Evolutionary conservation across 2,797 vertebrate genomes (phyloP).

Genomic region (Chanos chanos): DNA sequence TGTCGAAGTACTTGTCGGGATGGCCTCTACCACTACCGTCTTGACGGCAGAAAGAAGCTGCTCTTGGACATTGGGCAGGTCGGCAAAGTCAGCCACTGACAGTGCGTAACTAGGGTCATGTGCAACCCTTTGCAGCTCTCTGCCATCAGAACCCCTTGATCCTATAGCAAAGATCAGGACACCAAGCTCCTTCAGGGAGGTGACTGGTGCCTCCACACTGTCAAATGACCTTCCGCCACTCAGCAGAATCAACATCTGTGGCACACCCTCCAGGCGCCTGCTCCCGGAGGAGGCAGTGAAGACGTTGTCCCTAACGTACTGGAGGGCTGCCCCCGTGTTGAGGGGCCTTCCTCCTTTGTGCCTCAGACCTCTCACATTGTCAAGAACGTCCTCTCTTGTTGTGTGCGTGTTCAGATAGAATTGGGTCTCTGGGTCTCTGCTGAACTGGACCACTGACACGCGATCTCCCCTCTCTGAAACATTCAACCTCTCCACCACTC

Average conservation of each 20-base stretch:
- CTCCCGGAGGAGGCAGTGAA: conserved; percentile 45
- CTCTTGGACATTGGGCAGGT: conserved; percentile 43
- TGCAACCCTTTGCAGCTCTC: conserved; percentile 49
- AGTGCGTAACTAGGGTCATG: conserved; percentile 28
- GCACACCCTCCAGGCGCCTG: conserved; percentile 39
- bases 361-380: conserved; percentile 55
- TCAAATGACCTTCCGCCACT: conserved; percentile 54
- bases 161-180: conserved; percentile 50
- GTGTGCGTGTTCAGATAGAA: conserved; percentile 75
- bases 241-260: conserved; percentile 49
- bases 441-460: conserved; percentile 78
- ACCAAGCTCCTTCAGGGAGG: conserved; percentile 44
- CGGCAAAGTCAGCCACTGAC: conserved; percentile 40
- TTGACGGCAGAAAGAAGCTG: conserved; percentile 34
- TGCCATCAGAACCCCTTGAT: conserved; percentile 43
- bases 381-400: conserved; percentile 70
- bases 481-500: conserved; percentile 64
- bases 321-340: conserved; percentile 71
- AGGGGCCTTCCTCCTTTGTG: conserved; percentile 68
- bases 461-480: conserved; percentile 71
- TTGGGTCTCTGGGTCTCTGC: conserved; percentile 65
- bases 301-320: conserved; percentile 60
- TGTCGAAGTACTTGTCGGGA: conserved; percentile 1
- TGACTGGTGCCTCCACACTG: conserved; percentile 58
- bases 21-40: background rate